Base-by-base conservation (phyloP, 2,797 vertebrate genomes). In the Chaunax sp. region DNA sequence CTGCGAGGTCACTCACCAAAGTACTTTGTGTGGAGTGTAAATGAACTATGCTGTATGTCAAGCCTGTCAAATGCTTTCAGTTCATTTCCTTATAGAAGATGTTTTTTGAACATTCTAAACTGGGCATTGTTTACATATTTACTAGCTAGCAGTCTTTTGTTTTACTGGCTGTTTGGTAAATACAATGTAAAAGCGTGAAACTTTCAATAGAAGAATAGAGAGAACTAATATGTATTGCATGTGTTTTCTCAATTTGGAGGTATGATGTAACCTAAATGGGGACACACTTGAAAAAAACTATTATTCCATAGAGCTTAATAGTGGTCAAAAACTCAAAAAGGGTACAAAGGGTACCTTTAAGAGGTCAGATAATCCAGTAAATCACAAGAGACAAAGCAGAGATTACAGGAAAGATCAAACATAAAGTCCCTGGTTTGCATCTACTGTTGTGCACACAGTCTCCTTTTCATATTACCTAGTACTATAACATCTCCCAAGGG, bases 361-460 rank as follows among this genome's bases (percentile, higher is more conserved):
- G 16, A 51, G 38, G 3, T 61, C 28, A 40, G 23, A 62, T 69
- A 7, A 65, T 69, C 61, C 28, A 40, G 25, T 54, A 54, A 56
- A 20, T 45, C 37, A 30, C 22, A 23, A 45, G 41, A 64, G 49
- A 60, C 61, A 65, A 64, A 18, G 4, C 25, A 49, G 49, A 43
- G 66, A 66, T 76, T 65, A 57, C 28, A 52, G 59, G 52, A 46
- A 44, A n/a, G 52, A 45, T 44, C n/a, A 45, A 44, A 53, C 68
- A 26, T 16, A 41, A 38, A 49, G 18, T 53, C 1, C 3, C 25
- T 18, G 37, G 5, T 50, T 38, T 63, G 3, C 9, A 50, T 19
- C 15, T 44, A 13, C 44, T 51, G 16, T 13, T 1, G 28, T 41
- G 37, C 18, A 9, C 0, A 6, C 0, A 20, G 7, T 41, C 20